Conservation (phyloP, 2,888 invertebrate species). For the Crepidodera aurea region DNA sequence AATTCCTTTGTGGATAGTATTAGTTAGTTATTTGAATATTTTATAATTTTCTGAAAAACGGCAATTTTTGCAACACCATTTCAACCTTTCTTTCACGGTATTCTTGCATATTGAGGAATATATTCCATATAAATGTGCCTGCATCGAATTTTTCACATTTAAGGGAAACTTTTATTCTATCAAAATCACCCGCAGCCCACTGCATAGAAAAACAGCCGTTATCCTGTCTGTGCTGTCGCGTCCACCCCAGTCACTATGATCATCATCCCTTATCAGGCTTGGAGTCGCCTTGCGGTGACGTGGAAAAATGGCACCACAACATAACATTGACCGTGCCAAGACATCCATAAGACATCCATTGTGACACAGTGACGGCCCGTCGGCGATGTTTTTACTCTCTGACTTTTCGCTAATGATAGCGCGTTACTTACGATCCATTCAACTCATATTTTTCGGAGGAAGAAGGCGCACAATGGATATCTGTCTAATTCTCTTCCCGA, state of each 20-base stretch:
- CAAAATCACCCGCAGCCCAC: neutral
- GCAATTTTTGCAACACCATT: too few relatives aligned
- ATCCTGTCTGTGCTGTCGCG: conserved; percentile 17
- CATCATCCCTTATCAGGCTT: conserved; percentile 57
- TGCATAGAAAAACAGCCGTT: conserved; percentile 10
- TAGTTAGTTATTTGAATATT: too few relatives aligned
- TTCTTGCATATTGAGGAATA: too few relatives aligned
- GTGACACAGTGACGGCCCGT: conserved; percentile 50
- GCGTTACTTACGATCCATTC: conserved; percentile 43
- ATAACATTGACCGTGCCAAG: conserved; percentile 59
- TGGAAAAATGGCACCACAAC: conserved; percentile 60
- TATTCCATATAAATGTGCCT: too few relatives aligned
- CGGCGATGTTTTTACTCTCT: conserved; percentile 38
- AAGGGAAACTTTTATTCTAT: neutral
- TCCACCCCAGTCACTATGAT: conserved; percentile 34
- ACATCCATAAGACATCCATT: conserved; percentile 55
- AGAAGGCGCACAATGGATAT: conserved; percentile 30
- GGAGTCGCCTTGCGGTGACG: conserved; percentile 60
- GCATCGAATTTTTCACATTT: neutral
- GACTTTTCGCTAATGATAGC: conserved; percentile 41
- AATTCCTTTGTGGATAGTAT: too few relatives aligned
- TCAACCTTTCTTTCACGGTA: too few relatives aligned
- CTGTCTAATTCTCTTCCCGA: conserved; percentile 23
- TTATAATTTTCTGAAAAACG: too few relatives aligned
- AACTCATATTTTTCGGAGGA: conserved; percentile 38